Percentiles rank a stretch among this genome's conserved stretches.
phyloP scores from a whole-genome alignment of 2,113 vertebrate genomes.

The Cyrtonyx montezumae region DNA sequence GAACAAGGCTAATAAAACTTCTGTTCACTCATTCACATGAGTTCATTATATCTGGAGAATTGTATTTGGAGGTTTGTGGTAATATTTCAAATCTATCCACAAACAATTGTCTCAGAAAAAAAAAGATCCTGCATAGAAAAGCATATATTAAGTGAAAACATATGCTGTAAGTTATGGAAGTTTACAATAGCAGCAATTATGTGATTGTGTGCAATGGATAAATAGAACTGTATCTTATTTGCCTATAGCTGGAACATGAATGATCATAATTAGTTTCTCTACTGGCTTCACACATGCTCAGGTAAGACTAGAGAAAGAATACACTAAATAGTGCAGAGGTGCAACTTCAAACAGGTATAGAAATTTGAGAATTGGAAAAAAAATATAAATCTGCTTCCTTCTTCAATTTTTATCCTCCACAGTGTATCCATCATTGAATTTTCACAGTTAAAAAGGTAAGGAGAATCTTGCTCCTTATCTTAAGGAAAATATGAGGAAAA shows the following conservation, averaged over 20 bases:
- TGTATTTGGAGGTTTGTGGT: background rate
- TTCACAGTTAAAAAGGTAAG: background rate
- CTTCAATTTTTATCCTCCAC: background rate
- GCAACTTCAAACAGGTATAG: background rate
- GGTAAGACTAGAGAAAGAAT: background rate
- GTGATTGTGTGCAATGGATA: fast-evolving
- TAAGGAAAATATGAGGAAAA: background rate
- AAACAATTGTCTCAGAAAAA: fast-evolving
- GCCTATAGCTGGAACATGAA: background rate
- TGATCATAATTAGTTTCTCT: background rate
- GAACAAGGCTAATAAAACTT: background rate
- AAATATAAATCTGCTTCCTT: background rate
- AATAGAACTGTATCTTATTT: background rate
- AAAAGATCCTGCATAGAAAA: background rate
- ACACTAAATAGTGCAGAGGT: background rate
- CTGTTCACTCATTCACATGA: background rate
- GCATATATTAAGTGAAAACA: background rate
- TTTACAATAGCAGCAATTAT: background rate
- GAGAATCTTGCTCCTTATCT: background rate
- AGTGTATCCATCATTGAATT: background rate
- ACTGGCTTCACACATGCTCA: background rate
- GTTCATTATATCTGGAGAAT: background rate
- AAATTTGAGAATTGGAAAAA: background rate
- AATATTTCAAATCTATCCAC: background rate
- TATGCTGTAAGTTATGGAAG: background rate